These are phyloP conservation scores for Anguilla marmorata DNA, from an alignment of 2,797 vertebrate species.

Conservation along the genomic window DNA sequence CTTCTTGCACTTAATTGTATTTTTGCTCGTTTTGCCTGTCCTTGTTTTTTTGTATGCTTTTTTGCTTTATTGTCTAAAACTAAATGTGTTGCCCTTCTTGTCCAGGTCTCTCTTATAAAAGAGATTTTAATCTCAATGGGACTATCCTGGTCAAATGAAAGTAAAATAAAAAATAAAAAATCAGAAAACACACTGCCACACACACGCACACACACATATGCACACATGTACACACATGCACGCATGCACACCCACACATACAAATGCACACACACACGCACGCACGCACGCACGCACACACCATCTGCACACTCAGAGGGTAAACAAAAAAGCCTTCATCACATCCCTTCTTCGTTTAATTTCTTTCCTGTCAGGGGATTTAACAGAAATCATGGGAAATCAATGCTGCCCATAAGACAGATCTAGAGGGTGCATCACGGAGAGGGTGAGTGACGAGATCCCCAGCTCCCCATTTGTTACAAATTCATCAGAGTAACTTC, in stretches of 20 bases:
- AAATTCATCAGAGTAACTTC: constrained; percentile 18
- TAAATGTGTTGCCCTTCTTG: no score
- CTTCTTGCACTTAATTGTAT: no score
- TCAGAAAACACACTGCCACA: no score
- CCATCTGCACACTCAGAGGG: background rate
- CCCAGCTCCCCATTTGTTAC: constrained; percentile 19
- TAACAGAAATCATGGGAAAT: constrained; percentile 28
- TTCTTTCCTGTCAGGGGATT: constrained; percentile 33
- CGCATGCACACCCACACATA: background rate
- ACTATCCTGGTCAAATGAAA: no score
- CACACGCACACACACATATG: no score
- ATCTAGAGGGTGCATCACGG: constrained; percentile 23
- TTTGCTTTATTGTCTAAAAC: no score
- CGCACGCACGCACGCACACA: background rate
- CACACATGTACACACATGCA: background rate
- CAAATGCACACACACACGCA: no score
- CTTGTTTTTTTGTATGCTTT: no score
- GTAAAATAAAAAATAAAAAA: no score
- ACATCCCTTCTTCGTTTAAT: background rate
- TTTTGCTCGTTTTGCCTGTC: no score
- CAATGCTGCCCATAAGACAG: constrained; percentile 29
- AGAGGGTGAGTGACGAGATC: constrained; percentile 30
- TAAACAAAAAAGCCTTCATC: background rate
- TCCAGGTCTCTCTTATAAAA: no score
- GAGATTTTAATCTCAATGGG: no score